Evolutionary conservation across 2,797 vertebrate genomes (phyloP), one percentile per base, ranked within the genome.

Genomic region (Ctenopoma multispine): DNA sequence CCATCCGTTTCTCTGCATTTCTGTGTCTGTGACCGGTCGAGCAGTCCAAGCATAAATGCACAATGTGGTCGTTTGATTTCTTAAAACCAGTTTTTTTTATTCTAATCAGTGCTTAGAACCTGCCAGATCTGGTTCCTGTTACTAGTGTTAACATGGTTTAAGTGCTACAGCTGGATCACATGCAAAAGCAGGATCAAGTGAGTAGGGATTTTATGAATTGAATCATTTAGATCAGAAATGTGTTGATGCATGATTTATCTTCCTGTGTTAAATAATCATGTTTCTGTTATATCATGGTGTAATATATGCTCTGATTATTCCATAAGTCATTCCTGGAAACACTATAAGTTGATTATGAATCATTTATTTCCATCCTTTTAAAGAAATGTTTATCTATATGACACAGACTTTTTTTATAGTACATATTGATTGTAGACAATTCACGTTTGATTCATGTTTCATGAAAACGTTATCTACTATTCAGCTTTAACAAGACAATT

Each of bases 201-300:
- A 29, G n/a, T 3, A 10, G 11, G 50, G 63, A 73, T 61, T 62
- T 57, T 49, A 63, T 47, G 20, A 69, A 54, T 17, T 60, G 23
- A 63, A 36, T 44, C 27, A 43, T 55, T 63, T 40, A 13, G 9
- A 36, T 48, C 38, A 17, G 11, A 78, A 76, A 34, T 5, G 40
- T 43, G 54, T 82, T 62, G 41, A 4, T 38, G 9, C 24, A 57
- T 21, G 17, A 47, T 74, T 77, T 43, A 63, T 77, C 23, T 46
- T 21, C 36, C 7, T 2, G 4, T 54, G 15, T 63, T 59, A 47
- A 44, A 23, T 63, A 56, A 23, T 59, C 12, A 23, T 7, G 29
- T 55, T 56, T 6, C 27, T 47, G 41, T 81, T 72, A 59, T 11
- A 54, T 79, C 13, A 61, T 43, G 8, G 4, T 62, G 14, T 13